Conservation (phyloP, 2,888 invertebrate species). For the Pemphredon lugubris region DNA sequence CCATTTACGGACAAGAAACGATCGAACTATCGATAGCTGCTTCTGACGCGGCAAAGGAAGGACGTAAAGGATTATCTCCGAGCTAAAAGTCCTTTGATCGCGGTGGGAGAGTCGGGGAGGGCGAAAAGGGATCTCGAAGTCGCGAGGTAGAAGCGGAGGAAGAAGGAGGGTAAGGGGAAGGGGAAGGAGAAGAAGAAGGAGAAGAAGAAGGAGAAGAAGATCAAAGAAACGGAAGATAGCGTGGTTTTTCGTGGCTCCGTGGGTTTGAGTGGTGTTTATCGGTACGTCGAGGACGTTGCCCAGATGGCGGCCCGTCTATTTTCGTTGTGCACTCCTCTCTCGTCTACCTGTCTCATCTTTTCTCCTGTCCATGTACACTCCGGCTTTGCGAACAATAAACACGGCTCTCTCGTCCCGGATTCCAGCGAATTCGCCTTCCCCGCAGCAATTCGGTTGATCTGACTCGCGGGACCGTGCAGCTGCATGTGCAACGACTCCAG, state of each 20-base stretch:
- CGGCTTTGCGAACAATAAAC: slow-evolving; percentile 57
- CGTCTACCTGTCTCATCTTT: slow-evolving; percentile 63
- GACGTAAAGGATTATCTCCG: slow-evolving; percentile 21
- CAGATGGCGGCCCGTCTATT: slow-evolving; percentile 78
- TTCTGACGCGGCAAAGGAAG: slow-evolving; percentile 16
- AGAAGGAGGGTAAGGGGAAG: background rate
- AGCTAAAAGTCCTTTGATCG: slow-evolving; percentile 53
- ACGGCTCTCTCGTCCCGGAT: slow-evolving; percentile 46
- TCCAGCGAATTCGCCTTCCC: slow-evolving; percentile 41
- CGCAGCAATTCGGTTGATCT: slow-evolving; percentile 54
- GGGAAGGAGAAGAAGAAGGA: background rate
- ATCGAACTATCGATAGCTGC: slow-evolving; percentile 31
- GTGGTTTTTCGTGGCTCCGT: slow-evolving; percentile 56
- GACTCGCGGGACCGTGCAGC: slow-evolving; percentile 35
- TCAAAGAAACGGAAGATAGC: slow-evolving; percentile 71
- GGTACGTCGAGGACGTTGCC: slow-evolving; percentile 72
- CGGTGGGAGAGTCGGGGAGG: slow-evolving; percentile 15
- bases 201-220: slow-evolving; percentile 55
- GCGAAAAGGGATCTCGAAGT: slow-evolving; percentile 36
- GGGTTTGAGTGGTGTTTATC: slow-evolving; percentile 73
- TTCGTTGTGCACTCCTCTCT: slow-evolving; percentile 60
- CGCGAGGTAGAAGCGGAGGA: slow-evolving; percentile 1
- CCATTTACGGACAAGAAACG: slow-evolving; percentile 1
- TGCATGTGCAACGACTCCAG: slow-evolving; percentile 56
- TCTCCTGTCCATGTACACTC: slow-evolving; percentile 23